phyloP scores from a whole-genome alignment of 2,888 invertebrate species.

The Pandemis corylana region DNA sequence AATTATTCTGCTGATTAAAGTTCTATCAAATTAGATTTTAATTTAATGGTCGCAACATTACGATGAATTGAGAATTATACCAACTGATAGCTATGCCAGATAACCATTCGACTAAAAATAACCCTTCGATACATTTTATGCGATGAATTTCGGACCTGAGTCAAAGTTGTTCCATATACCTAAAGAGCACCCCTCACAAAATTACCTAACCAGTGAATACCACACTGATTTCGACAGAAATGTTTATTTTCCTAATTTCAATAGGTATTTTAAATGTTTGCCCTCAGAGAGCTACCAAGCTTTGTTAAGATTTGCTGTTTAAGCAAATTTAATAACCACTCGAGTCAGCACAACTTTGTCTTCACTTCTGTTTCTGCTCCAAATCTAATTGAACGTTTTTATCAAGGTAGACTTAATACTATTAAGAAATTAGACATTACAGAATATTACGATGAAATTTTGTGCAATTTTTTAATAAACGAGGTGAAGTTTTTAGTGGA shows the following conservation, averaged over 20 bases:
- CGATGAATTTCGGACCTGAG: too few relatives aligned
- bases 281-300: background rate
- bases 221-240: background rate
- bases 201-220: background rate
- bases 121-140: too few relatives aligned
- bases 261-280: slow-evolving; percentile 6
- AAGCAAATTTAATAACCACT: slow-evolving; percentile 18
- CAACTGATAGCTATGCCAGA: too few relatives aligned
- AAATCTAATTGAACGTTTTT: background rate
- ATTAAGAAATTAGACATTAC: background rate
- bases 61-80: too few relatives aligned
- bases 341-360: slow-evolving; percentile 10
- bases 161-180: too few relatives aligned
- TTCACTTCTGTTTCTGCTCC: background rate
- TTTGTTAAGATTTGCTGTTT: slow-evolving; percentile 11
- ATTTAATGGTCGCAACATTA: too few relatives aligned
- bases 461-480: background rate
- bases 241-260: background rate
- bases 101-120: too few relatives aligned
- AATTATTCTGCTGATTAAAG: too few relatives aligned
- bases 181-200: background rate
- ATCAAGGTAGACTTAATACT: background rate
- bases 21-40: too few relatives aligned
- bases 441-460: background rate
- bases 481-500: too few relatives aligned